Conservation (phyloP, 2,797 vertebrate genomes). For the Monodelphis domestica region DNA sequence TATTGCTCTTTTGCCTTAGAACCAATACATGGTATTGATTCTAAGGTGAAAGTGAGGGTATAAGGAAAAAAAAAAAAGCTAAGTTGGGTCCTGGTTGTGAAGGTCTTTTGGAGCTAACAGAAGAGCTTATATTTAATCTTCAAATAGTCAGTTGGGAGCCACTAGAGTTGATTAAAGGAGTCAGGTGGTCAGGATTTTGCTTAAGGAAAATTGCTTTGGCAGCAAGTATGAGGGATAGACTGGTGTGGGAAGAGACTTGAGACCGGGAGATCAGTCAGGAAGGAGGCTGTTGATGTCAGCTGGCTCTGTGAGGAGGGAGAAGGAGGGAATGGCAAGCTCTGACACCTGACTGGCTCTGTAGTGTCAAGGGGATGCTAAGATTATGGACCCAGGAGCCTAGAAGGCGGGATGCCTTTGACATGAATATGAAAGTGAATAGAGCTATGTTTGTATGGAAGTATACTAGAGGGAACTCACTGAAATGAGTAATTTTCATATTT, state of each 20-base stretch:
- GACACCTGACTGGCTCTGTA: neutral
- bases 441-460: neutral
- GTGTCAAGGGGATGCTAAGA: neutral
- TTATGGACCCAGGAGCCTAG: neutral
- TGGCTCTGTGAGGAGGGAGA: neutral
- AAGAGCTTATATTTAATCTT: neutral
- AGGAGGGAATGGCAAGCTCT: neutral
- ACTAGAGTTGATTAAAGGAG: neutral
- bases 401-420: neutral
- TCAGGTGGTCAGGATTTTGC: neutral
- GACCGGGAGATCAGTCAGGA: neutral
- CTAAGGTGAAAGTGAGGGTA: too few species aligned
- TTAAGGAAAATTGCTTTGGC: neutral
- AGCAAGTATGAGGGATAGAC: neutral
- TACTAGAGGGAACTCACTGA: neutral
- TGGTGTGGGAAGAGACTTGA: neutral
- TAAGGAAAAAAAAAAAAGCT: too few species aligned
- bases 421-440: neutral
- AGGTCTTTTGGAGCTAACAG: neutral
- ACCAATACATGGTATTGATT: too few species aligned
- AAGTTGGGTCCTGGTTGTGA: neutral
- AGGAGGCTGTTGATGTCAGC: neutral
- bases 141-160: neutral
- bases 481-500: neutral
- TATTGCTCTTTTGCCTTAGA: too few species aligned